Conservation (phyloP, 2,888 invertebrate species). For the Thera obeliscata region DNA sequence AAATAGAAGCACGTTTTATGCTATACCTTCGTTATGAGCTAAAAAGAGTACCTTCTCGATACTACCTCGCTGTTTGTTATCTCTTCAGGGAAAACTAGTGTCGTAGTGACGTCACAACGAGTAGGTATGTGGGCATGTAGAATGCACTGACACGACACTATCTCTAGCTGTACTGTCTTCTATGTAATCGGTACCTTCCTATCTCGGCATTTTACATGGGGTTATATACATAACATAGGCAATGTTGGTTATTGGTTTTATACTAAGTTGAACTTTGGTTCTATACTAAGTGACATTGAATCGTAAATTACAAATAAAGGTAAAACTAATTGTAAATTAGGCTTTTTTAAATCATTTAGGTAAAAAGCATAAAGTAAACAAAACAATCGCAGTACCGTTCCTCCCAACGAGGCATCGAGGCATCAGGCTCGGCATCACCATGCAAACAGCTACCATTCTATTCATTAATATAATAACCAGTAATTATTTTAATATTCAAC, state of each 20-base stretch:
- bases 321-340: neutral
- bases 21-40: neutral
- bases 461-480: conserved; percentile 51
- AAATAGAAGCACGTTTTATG: too few species aligned
- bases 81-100: conserved; percentile 23
- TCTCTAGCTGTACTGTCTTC: neutral
- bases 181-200: neutral
- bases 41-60: neutral
- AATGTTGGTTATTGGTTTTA: neutral
- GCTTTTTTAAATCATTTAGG: conserved; percentile 1
- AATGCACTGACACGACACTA: conserved; percentile 4
- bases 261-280: neutral
- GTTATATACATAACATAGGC: neutral
- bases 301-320: neutral
- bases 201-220: neutral
- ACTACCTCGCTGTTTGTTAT: conserved; percentile 17
- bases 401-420: conserved; percentile 25
- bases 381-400: conserved; percentile 26
- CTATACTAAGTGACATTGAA: neutral
- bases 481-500: conserved; percentile 56
- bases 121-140: conserved; percentile 18
- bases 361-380: conserved; percentile 21
- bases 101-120: neutral
- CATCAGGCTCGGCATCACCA: conserved; percentile 41
- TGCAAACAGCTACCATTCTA: conserved; percentile 50